phyloP scores from a whole-genome alignment of 2,888 invertebrate genomes.

The Acleris sparsana region DNA sequence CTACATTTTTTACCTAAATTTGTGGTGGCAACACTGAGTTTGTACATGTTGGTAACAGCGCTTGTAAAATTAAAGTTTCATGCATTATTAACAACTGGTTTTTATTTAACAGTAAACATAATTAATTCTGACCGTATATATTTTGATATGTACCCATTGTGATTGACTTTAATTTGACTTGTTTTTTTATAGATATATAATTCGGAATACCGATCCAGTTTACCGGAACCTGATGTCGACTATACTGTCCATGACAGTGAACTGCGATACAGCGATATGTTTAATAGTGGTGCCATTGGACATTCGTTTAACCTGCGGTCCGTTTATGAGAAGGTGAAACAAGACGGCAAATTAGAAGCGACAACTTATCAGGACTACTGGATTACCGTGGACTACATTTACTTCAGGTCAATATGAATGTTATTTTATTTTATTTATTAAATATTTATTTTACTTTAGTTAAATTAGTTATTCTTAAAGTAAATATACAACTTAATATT shows the following conservation, averaged over 20 bases:
- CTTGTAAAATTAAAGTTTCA: too few species aligned
- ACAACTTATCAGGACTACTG: slow-evolving; percentile 91
- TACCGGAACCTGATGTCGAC: background rate
- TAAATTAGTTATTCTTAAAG: too few species aligned
- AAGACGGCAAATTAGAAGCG: slow-evolving; percentile 79
- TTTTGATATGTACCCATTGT: too few species aligned
- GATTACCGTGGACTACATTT: slow-evolving; percentile 96
- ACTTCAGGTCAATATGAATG: slow-evolving; percentile 85
- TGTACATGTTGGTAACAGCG: too few species aligned
- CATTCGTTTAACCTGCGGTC: slow-evolving; percentile 88
- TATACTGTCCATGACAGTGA: slow-evolving; percentile 29
- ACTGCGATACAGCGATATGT: slow-evolving; percentile 57
- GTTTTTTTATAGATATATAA: slow-evolving; percentile 56
- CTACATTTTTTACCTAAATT: too few species aligned
- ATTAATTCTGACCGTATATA: too few species aligned
- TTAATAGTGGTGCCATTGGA: slow-evolving; percentile 84
- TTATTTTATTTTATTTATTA: too few species aligned
- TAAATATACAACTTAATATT: too few species aligned
- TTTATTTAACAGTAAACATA: too few species aligned
- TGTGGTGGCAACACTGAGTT: too few species aligned
- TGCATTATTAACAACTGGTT: too few species aligned
- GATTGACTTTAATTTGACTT: background rate
- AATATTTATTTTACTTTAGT: too few species aligned
- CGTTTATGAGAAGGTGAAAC: slow-evolving; percentile 84
- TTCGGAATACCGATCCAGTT: slow-evolving; percentile 50